A percentile compares a stretch with the other conserved stretches of the same genome.
Evolutionary conservation across 2,113 vertebrate genomes (phyloP).

Genomic region (Gnathonemus longibarbis): DNA sequence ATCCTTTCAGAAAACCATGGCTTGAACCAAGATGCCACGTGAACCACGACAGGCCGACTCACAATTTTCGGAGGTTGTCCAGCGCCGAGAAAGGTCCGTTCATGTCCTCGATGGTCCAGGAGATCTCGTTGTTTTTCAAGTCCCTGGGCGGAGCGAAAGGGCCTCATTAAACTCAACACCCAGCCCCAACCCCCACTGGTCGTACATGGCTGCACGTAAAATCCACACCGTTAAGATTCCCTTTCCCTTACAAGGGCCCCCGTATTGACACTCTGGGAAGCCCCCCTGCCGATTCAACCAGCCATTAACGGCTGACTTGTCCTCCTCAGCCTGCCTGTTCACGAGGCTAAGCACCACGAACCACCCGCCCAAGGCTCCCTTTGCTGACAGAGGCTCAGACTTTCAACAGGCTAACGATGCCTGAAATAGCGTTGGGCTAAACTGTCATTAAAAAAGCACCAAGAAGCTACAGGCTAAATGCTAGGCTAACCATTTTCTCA

Average conservation of each 20-base stretch:
- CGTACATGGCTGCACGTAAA: neutral
- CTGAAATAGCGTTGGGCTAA: neutral
- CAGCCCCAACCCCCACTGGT: slow-evolving; percentile 6
- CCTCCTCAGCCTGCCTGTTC: neutral
- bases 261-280: slow-evolving; percentile 30
- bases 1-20: neutral
- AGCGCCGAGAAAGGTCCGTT: slow-evolving; percentile 93
- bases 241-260: slow-evolving; percentile 13
- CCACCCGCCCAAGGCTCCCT: neutral
- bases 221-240: neutral
- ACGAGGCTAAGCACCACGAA: slow-evolving; percentile 18
- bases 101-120: slow-evolving; percentile 97
- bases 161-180: slow-evolving; percentile 39
- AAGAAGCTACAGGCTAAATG: neutral
- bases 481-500: neutral
- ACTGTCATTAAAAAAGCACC: neutral
- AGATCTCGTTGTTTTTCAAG: slow-evolving; percentile 91
- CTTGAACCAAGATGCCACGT: neutral
- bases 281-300: slow-evolving; percentile 28
- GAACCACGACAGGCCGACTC: slow-evolving; percentile 43
- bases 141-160: slow-evolving; percentile 60
- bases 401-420: neutral
- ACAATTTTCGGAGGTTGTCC: slow-evolving; percentile 81
- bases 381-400: neutral
- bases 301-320: slow-evolving; percentile 27